phyloP scores from a whole-genome alignment of 2,797 vertebrate genomes.

The Microtus obscurus region DNA sequence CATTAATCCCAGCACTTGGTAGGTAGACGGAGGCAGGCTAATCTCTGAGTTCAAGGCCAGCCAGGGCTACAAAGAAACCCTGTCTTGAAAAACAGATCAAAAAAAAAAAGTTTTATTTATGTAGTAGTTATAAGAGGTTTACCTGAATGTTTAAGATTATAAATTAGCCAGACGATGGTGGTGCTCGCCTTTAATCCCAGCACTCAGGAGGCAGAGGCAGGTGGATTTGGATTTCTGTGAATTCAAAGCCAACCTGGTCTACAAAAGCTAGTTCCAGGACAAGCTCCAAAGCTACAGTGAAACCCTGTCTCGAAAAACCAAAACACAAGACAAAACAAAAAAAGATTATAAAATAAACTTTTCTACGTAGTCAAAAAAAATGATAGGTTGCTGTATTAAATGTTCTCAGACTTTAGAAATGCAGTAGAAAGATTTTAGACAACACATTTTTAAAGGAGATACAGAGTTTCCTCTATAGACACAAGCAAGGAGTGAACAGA shows the following conservation, averaged over 20 bases:
- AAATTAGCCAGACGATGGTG: neutral
- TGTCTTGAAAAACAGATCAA: neutral
- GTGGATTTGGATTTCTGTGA: too few relatives aligned
- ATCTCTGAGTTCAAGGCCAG: neutral
- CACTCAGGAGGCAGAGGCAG: too few relatives aligned
- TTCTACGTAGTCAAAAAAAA: neutral
- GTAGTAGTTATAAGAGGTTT: slow-evolving; percentile 24
- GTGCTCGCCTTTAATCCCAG: too few relatives aligned
- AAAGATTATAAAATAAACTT: neutral
- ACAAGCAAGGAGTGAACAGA: neutral
- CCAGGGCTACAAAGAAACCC: neutral
- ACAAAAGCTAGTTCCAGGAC: too few relatives aligned
- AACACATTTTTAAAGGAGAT: neutral
- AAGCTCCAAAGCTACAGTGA: too few relatives aligned
- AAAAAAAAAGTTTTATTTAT: neutral
- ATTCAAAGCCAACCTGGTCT: too few relatives aligned
- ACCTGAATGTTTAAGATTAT: slow-evolving; percentile 52
- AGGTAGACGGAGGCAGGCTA: neutral
- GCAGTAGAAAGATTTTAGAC: neutral
- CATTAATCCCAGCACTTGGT: neutral
- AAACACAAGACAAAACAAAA: too few relatives aligned
- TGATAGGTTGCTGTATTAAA: neutral
- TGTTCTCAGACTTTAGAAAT: slow-evolving; percentile 50
- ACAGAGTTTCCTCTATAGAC: neutral
- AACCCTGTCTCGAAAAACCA: too few relatives aligned